These are phyloP conservation scores for Scaptomyza graminum DNA, from an alignment of 1,140 invertebrate genomes.

Conservation along the genomic window DNA sequence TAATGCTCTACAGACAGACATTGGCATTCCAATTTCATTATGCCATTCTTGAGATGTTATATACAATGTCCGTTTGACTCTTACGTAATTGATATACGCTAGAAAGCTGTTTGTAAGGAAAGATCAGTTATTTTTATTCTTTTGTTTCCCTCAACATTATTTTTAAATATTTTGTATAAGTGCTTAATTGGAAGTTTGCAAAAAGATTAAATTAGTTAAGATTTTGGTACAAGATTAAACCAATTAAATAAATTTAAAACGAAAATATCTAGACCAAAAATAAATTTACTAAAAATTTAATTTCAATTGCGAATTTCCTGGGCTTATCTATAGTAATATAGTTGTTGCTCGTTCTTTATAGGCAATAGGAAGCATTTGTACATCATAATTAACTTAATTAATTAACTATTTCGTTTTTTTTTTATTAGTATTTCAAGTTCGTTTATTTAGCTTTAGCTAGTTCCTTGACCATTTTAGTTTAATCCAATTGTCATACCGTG, in stretches of 20 bases:
- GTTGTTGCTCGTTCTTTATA: too few relatives aligned
- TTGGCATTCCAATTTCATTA: slow-evolving; percentile 39
- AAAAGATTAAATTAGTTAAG: not conserved
- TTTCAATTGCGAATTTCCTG: too few relatives aligned
- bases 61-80: not conserved
- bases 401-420: not conserved
- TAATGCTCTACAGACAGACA: not conserved
- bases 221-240: too few relatives aligned
- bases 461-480: slow-evolving; percentile 26
- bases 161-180: not conserved
- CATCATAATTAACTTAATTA: too few relatives aligned
- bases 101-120: slow-evolving; percentile 30
- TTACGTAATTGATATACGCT: not conserved
- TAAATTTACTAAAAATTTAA: too few relatives aligned
- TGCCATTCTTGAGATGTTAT: slow-evolving; percentile 31
- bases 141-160: not conserved
- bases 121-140: too few relatives aligned
- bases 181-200: not conserved
- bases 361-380: not conserved
- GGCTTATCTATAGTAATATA: too few relatives aligned
- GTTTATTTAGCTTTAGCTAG: not conserved
- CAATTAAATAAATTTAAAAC: too few relatives aligned
- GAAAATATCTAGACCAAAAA: too few relatives aligned
- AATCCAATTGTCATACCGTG: slow-evolving; percentile 35
- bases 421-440: not conserved